A percentile compares a stretch with the other conserved stretches of the same genome.
Evolutionary conservation across 2,113 vertebrate genomes (phyloP).

Genomic region (Indri indri): DNA sequence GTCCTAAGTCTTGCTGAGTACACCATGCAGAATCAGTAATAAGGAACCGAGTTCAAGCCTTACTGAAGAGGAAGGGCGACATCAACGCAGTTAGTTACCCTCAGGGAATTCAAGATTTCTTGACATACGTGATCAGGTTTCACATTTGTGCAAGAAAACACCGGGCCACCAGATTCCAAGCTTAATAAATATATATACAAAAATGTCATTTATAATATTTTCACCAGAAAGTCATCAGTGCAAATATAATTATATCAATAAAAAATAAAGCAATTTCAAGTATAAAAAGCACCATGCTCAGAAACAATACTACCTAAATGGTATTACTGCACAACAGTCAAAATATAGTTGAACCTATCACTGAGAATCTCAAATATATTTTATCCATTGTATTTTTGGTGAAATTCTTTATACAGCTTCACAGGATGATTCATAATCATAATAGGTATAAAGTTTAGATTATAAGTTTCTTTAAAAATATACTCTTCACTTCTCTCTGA

Average conservation of each 20-base stretch:
- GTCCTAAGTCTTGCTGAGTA: neutral
- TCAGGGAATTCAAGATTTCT: constrained; percentile 65
- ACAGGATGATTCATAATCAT: constrained; percentile 1
- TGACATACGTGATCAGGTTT: constrained; percentile 66
- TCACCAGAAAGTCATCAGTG: constrained; percentile 84
- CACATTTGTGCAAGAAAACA: constrained; percentile 75
- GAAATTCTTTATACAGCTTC: constrained; percentile 55
- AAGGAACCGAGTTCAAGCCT: neutral
- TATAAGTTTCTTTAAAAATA: constrained; percentile 59
- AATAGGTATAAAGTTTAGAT: neutral
- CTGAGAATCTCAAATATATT: constrained; percentile 9
- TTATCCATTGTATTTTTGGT: constrained; percentile 54
- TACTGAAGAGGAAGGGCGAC: constrained; percentile 58
- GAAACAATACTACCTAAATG: constrained; percentile 76
- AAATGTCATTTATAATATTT: constrained; percentile 82
- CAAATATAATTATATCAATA: constrained; percentile 87
- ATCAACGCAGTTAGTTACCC: constrained; percentile 42
- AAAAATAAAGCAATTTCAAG: constrained; percentile 86
- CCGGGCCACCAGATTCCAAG: constrained; percentile 70
- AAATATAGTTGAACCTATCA: constrained; percentile 56
- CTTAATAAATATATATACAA: constrained; percentile 84
- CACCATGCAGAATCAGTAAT: constrained; percentile 36
- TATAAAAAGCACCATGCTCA: constrained; percentile 85
- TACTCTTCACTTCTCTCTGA: neutral
- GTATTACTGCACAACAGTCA: constrained; percentile 81